Evolutionary conservation across 2,797 vertebrate genomes (phyloP).

Genomic region (Xiphophorus birchmanni): DNA sequence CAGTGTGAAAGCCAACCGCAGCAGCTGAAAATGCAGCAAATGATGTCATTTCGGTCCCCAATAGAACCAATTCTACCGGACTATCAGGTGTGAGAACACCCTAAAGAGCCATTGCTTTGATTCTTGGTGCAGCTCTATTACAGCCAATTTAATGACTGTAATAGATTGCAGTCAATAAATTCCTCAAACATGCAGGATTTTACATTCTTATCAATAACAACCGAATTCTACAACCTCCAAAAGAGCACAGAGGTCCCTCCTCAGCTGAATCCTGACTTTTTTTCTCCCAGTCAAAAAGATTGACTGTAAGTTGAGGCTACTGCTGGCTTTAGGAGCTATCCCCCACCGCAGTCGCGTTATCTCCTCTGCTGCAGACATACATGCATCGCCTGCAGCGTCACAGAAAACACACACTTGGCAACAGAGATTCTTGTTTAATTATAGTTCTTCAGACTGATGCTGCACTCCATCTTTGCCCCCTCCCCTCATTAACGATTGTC

Average conservation of each 20-base stretch:
- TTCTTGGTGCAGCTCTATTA: conserved; percentile 23
- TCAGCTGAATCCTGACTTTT: conserved; percentile 61
- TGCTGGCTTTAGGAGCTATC: conserved; percentile 56
- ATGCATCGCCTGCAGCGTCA: conserved; percentile 61
- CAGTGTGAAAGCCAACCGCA: too few species aligned
- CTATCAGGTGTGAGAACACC: too few species aligned
- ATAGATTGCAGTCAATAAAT: conserved; percentile 37
- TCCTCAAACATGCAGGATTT: conserved; percentile 40
- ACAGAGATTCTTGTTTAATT: conserved; percentile 68
- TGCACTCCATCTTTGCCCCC: conserved; percentile 57
- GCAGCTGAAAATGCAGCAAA: too few species aligned
- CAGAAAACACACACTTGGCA: conserved; percentile 69
- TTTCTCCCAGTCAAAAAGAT: conserved; percentile 49
- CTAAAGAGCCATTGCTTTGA: background rate
- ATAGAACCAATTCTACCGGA: too few species aligned
- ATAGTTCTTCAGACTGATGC: conserved; percentile 69
- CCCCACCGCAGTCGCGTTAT: conserved; percentile 71
- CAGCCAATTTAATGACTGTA: too few species aligned
- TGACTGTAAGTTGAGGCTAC: conserved; percentile 53
- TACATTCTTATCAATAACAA: conserved; percentile 42
- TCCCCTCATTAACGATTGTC: conserved; percentile 60
- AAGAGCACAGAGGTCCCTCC: conserved; percentile 60
- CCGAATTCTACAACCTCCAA: conserved; percentile 49
- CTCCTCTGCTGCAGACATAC: conserved; percentile 69
- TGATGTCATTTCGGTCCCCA: too few species aligned